phyloP scores from a whole-genome alignment of 2,888 invertebrate genomes.

The Arctia plantaginis region DNA sequence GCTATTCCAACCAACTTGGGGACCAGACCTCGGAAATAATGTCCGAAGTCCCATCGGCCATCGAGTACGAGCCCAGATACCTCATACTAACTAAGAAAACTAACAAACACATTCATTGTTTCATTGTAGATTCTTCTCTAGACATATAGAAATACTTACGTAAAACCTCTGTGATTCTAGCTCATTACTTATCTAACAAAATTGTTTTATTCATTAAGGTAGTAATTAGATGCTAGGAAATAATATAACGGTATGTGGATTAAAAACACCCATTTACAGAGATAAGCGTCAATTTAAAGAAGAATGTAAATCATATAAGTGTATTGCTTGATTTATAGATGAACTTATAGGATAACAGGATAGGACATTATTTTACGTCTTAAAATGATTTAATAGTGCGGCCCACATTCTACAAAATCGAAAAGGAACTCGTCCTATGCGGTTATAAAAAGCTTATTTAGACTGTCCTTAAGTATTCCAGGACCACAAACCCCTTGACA shows the following conservation, averaged over 20 bases:
- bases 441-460: too few species aligned
- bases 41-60: too few species aligned
- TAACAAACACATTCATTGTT: too few species aligned
- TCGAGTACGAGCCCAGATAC: too few species aligned
- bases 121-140: neutral
- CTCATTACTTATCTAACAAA: neutral
- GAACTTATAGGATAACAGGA: too few species aligned
- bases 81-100: too few species aligned
- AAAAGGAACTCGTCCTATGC: neutral
- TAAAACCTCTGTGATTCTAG: neutral
- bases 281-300: neutral
- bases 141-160: neutral
- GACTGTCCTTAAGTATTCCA: neutral
- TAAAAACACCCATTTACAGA: neutral
- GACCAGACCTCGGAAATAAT: too few species aligned
- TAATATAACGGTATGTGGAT: neutral
- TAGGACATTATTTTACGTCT: neutral
- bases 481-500: neutral
- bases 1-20: too few species aligned
- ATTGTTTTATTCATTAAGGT: neutral
- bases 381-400: neutral
- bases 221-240: neutral
- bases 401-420: neutral
- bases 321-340: neutral
- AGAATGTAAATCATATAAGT: neutral